Evolutionary conservation across 2,888 invertebrate species (phyloP).

Genomic region (Serripes groenlandicus): DNA sequence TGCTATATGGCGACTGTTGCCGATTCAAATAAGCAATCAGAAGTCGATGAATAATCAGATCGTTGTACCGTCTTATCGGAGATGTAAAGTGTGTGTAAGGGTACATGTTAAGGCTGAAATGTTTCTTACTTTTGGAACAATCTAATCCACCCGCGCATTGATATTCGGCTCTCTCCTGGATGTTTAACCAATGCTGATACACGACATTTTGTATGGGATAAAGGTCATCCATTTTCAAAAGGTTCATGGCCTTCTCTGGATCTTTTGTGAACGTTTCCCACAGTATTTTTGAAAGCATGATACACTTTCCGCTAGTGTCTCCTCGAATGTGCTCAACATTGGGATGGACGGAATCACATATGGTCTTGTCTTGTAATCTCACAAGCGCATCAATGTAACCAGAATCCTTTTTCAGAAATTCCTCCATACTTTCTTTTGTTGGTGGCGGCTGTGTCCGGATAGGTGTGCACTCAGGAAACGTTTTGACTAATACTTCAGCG

Average conservation of each 20-base stretch:
- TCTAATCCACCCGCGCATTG: conserved; percentile 56
- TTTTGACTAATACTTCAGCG: conserved; percentile 44
- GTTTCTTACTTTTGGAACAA: conserved; percentile 53
- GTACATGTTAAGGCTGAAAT: conserved; percentile 68
- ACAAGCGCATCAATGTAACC: conserved; percentile 54
- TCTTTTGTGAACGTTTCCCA: conserved; percentile 29
- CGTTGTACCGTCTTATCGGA: conserved; percentile 68
- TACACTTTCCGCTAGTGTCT: conserved; percentile 2
- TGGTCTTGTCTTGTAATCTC: conserved; percentile 51
- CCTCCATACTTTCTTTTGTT: conserved; percentile 47
- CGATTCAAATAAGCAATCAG: conserved; percentile 63
- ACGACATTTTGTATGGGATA: conserved; percentile 63
- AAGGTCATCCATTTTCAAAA: conserved; percentile 58
- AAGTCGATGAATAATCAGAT: conserved; percentile 67
- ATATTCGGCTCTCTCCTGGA: conserved; percentile 66
- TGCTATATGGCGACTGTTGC: conserved; percentile 59
- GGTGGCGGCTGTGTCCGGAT: conserved; percentile 69
- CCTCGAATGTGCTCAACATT: conserved; percentile 26
- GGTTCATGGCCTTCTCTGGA: conserved; percentile 23
- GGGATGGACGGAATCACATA: conserved; percentile 7
- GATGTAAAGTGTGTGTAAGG: conserved; percentile 72
- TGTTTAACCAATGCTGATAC: conserved; percentile 65
- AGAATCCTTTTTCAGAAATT: conserved; percentile 50
- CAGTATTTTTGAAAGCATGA: conserved; percentile 16
- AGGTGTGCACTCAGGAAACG: conserved; percentile 58